Base-by-base conservation (phyloP, 2,113 vertebrate species). In the Rhagologus leucostigma region DNA sequence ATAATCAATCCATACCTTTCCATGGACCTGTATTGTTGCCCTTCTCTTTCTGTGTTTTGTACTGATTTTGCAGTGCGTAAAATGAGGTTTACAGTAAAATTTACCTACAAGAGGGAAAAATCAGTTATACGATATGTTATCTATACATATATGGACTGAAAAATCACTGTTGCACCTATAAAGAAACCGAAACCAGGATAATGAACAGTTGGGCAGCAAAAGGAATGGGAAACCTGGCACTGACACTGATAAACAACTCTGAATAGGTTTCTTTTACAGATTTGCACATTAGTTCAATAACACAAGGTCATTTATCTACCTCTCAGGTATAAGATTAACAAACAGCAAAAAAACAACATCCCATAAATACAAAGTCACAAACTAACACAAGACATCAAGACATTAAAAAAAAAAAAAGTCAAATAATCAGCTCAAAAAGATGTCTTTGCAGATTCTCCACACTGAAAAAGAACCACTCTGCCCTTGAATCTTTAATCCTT, bases 1-100 rank as follows among this genome's bases (percentile, higher is more conserved):
- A 23, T 1, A 69, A 75, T 6, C 42, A 29, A 69, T 33, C 88
- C 90, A 0, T 91, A 98, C 98, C 97, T 98, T 96, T 79, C 90
- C 97, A 44, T 96, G 97, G 24, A 87, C 55, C 81, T 97, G 98
- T 46, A 98, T 41, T 14, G 98, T 98, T 37, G 97, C 96, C 74
- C 97, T 98, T 96, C 98, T 98, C 90, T 98, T 98, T 26, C 98
- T 97, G 62, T 98, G 98, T 39, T 98, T 99, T 15, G 90, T 98
- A 41, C 91, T 98, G 35, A 96, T 97, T 97, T 98, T 99, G 78
- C 98, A 98, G 92, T 99, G 98, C 16, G 98, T 98, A 97, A 99
- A 99, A 93, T 99, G 99, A 96, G 98, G 98, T 95, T 99, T 99
- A 98, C 99, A 99, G 97, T 99, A 99, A 95, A 99, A 98, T 97